phyloP scores from a whole-genome alignment of 1,140 invertebrate species.

The Drosophila kohkoa region DNA sequence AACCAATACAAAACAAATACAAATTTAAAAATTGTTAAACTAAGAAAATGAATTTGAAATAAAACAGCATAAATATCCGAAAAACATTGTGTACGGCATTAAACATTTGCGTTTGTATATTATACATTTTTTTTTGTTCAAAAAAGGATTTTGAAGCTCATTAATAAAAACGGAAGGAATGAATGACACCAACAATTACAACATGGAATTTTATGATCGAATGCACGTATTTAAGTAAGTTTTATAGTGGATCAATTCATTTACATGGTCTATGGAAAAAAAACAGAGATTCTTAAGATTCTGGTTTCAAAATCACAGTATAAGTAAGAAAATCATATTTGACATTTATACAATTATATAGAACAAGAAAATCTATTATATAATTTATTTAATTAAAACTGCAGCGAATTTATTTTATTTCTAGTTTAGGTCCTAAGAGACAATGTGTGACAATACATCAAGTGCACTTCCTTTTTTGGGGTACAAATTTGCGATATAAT shows the following conservation, averaged over 20 bases:
- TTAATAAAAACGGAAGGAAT: no score
- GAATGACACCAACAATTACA: no score
- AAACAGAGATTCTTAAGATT: no score
- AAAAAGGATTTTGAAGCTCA: no score
- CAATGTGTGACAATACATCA: slow-evolving; percentile 44
- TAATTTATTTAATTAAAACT: neutral
- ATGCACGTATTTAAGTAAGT: no score
- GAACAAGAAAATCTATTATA: neutral
- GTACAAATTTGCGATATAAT: slow-evolving; percentile 76
- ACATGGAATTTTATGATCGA: no score
- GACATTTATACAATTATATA: no score
- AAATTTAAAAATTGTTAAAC: slow-evolving; percentile 41
- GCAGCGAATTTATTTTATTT: slow-evolving; percentile 4
- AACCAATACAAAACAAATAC: slow-evolving; percentile 28
- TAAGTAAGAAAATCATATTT: no score
- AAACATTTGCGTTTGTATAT: neutral
- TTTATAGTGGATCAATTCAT: no score
- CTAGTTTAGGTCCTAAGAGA: slow-evolving; percentile 1
- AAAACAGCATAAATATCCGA: slow-evolving; percentile 42
- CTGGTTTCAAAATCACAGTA: no score
- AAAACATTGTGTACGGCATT: neutral
- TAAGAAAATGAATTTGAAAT: slow-evolving; percentile 44
- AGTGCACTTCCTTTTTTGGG: slow-evolving; percentile 37
- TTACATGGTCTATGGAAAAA: no score
- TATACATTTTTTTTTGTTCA: neutral